Conservation (phyloP, 2,888 invertebrate species). For the Cabera pusaria region DNA sequence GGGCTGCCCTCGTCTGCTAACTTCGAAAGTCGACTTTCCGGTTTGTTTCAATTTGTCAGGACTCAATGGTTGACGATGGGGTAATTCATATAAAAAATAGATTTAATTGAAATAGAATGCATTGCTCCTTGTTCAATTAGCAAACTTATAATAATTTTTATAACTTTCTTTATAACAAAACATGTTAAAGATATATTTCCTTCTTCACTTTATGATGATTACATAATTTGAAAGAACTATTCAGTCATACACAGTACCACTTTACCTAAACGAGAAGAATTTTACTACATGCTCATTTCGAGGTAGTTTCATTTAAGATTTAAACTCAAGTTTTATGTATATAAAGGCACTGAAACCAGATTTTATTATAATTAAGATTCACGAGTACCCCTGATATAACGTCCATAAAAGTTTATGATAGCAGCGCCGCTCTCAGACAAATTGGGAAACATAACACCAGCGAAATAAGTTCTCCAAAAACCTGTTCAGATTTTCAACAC, state of each 20-base stretch:
- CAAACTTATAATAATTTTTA: no score
- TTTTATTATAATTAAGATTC: constrained; percentile 42
- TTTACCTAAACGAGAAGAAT: constrained; percentile 22
- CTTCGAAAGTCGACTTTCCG: constrained; percentile 66
- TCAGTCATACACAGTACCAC: constrained; percentile 21
- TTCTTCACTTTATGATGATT: constrained; percentile 26
- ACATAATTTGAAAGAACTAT: constrained; percentile 21
- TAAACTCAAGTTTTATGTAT: constrained; percentile 37
- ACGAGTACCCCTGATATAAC: constrained; percentile 38
- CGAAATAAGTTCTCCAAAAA: constrained; percentile 31
- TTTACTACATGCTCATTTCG: constrained; percentile 30
- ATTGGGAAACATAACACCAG: constrained; percentile 37
- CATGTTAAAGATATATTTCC: no score
- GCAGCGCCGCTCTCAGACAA: constrained; percentile 35
- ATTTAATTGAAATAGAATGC: constrained; percentile 44
- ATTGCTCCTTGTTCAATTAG: no score
- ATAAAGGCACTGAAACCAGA: constrained; percentile 38
- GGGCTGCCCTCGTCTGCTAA: constrained; percentile 59
- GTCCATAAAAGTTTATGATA: constrained; percentile 39
- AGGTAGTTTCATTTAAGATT: constrained; percentile 35
- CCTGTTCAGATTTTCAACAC: constrained; percentile 31
- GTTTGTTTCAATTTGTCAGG: constrained; percentile 75
- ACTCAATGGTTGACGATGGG: constrained; percentile 62
- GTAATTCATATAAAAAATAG: constrained; percentile 57
- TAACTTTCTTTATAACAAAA: no score